Base-by-base conservation (phyloP, 2,888 invertebrate species). In the Diaperis boleti region DNA sequence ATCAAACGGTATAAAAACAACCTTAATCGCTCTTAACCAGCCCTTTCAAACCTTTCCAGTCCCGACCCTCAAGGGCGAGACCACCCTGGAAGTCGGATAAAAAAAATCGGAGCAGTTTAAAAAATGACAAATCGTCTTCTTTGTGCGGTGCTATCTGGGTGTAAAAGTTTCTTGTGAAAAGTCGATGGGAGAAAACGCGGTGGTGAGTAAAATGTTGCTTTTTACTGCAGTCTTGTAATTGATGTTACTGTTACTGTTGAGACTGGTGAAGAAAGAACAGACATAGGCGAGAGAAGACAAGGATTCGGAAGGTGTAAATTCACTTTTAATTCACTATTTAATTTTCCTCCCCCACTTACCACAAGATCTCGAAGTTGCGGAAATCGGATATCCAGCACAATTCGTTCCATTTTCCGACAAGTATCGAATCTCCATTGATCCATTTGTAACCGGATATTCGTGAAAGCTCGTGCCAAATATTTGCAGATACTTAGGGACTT, bases 371-470 rank as follows among this genome's bases (percentile, higher is more conserved):
- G 41, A 15, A 17, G 15, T 17, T n/a, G 10, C 29, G 11, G 54
- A 37, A 54, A 54, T 14, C 15, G 15, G 54, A 54, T 54, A 54
- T 26, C 5, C 15, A 15, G 1, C 26, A 20, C 14, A 22, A 47
- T 56, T 37, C 42, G 49, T 47, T 57, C 59, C 59, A 59, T 59
- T 59, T 59, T 17, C 15, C 47, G 14, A 10, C 18, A 29, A 49
- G 49, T 60, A 50, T 60, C 59, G 20, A 55, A 61, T 54, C 22
- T 37, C 54, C 62, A 26, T 44, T 66, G 69, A 72, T 72, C 74
- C 73, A 76, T 76, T 62, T 76, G 78, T 77, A 78, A 78, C 71
- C 59, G 55, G 73, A 78, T 72, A 72, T 72, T 66, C 64, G 65
- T 69, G 66, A 72, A 73, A 75, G 74, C 73, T 70, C 71, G 72